Conservation (phyloP, 1,140 invertebrate genomes). For the Choristoneura fumiferana region DNA sequence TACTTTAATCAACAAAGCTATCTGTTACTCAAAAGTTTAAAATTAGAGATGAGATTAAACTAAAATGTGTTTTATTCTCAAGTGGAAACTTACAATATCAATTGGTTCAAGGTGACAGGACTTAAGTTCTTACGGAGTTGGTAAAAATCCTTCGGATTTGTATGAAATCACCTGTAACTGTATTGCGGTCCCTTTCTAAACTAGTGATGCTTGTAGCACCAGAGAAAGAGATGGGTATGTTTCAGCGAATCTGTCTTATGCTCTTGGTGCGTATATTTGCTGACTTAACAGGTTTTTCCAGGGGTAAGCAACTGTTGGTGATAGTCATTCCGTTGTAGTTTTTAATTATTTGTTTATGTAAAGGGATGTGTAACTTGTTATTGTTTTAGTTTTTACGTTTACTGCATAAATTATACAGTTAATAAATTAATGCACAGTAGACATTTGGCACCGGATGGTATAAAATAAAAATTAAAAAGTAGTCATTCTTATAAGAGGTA, state of each 20-base stretch:
- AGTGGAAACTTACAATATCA: slow-evolving; percentile 31
- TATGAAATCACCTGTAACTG: slow-evolving; percentile 43
- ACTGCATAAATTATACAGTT: background rate
- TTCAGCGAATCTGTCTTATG: slow-evolving; percentile 29
- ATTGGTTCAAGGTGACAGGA: slow-evolving; percentile 16
- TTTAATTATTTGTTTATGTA: slow-evolving; percentile 14
- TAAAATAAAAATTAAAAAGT: too few species aligned
- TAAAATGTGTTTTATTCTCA: slow-evolving; percentile 28
- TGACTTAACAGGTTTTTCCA: slow-evolving; percentile 70
- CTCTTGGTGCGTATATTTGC: slow-evolving; percentile 55
- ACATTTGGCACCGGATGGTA: too few species aligned
- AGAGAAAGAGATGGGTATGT: slow-evolving; percentile 46
- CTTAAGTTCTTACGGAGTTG: slow-evolving; percentile 33
- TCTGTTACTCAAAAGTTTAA: slow-evolving; percentile 35
- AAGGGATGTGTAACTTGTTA: background rate
- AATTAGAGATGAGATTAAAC: slow-evolving; percentile 43
- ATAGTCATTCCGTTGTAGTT: background rate
- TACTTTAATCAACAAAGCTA: slow-evolving; percentile 30
- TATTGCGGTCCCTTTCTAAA: slow-evolving; percentile 39
- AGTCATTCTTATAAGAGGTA: too few species aligned
- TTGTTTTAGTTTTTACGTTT: background rate
- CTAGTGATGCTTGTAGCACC: slow-evolving; percentile 8
- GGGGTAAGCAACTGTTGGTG: slow-evolving; percentile 44
- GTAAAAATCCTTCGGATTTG: slow-evolving; percentile 38
- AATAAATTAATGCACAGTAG: too few species aligned